Evolutionary conservation across 2,797 vertebrate genomes (phyloP).

Genomic region (Channallabes apus): DNA sequence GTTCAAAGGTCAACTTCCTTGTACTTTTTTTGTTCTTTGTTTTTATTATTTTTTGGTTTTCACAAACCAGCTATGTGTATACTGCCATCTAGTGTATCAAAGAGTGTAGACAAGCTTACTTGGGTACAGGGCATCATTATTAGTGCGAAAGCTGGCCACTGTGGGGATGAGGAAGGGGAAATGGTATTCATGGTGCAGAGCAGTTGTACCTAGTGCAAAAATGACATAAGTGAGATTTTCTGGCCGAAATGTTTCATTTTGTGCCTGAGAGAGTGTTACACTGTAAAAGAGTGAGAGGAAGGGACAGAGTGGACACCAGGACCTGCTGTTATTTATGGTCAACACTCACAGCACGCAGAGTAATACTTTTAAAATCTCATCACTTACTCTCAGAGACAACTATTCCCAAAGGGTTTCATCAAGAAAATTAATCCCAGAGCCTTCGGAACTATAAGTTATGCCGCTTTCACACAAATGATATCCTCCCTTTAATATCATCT

Average conservation of each 20-base stretch:
- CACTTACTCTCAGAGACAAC: conserved; percentile 54
- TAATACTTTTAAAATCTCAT: conserved; percentile 62
- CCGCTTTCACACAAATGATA: conserved; percentile 48
- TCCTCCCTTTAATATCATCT: conserved; percentile 52
- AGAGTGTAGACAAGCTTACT: too few species aligned
- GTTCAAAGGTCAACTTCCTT: too few species aligned
- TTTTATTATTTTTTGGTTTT: too few species aligned
- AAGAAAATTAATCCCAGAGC: conserved; percentile 56
- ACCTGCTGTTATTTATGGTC: conserved; percentile 60
- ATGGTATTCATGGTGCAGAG: too few species aligned
- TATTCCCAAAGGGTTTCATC: conserved; percentile 54
- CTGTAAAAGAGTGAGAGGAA: conserved; percentile 9
- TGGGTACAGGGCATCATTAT: too few species aligned
- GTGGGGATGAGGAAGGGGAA: too few species aligned
- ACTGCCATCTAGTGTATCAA: too few species aligned
- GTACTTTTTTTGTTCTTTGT: too few species aligned
- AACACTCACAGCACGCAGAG: conserved; percentile 52
- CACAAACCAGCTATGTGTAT: too few species aligned
- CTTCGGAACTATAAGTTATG: conserved; percentile 54
- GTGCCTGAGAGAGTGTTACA: conserved; percentile 21
- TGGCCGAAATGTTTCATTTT: conserved; percentile 43
- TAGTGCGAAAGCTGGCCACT: too few species aligned
- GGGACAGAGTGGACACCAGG: conserved; percentile 33
- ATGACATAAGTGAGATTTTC: conserved; percentile 25
- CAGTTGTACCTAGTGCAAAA: too few species aligned